Evolutionary conservation across 2,113 vertebrate species (phyloP).

Genomic region (Sialia sialis): DNA sequence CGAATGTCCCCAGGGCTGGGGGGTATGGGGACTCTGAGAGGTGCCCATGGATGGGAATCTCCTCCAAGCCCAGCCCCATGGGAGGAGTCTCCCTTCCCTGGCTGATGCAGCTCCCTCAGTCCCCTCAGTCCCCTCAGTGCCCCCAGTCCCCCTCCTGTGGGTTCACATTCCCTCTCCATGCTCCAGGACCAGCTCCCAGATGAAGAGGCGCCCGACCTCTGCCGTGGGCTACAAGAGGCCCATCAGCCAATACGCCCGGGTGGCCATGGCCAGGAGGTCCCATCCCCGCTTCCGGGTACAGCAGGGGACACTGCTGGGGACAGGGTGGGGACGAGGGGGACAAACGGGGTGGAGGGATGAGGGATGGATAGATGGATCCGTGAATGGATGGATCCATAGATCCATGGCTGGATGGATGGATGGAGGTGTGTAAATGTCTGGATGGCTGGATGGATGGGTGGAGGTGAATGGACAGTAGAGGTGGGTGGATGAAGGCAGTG

Average conservation of each 20-base stretch:
- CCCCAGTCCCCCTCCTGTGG: too few relatives aligned
- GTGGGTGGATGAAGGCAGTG: neutral
- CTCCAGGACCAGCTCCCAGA: constrained; percentile 71
- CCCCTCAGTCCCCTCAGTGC: too few relatives aligned
- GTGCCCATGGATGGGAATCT: neutral
- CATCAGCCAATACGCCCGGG: constrained; percentile 91
- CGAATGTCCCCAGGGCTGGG: fast-evolving
- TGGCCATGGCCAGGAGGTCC: constrained; percentile 87
- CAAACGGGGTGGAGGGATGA: neutral
- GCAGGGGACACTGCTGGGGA: fast-evolving
- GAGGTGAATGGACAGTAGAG: too few relatives aligned
- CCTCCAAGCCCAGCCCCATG: neutral
- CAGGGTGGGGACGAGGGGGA: fast-evolving
- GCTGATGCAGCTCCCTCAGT: fast-evolving
- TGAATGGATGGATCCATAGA: too few relatives aligned
- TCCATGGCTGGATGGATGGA: too few relatives aligned
- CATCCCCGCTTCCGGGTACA: constrained; percentile 89
- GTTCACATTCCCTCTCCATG: neutral
- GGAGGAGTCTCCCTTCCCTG: neutral
- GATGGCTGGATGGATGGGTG: neutral
- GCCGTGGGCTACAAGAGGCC: constrained; percentile 94
- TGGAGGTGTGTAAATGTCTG: too few relatives aligned
- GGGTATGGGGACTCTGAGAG: fast-evolving
- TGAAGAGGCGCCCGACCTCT: constrained; percentile 85
- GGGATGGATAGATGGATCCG: neutral